A percentile compares a stretch with the other conserved stretches of the same genome.
Conservation (phyloP, 2,113 vertebrate species). For the Hyperoodon ampullatus region DNA sequence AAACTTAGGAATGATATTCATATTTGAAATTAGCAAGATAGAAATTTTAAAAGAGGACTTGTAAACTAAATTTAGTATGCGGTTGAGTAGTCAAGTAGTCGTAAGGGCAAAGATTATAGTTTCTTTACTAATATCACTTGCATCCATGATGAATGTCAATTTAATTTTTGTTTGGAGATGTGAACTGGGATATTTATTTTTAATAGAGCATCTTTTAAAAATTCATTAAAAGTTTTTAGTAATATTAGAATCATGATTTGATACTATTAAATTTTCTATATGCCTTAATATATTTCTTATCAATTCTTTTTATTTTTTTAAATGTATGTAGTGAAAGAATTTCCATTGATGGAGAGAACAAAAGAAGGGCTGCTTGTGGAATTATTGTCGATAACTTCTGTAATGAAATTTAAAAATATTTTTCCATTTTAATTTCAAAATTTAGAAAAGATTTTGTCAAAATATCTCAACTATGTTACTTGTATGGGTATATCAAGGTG, state of each 20-base stretch:
- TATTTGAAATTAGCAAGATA: neutral
- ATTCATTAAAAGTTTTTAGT: neutral
- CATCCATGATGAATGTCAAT: neutral
- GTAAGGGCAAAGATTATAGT: neutral
- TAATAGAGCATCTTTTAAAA: neutral
- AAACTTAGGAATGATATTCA: neutral
- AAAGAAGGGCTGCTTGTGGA: neutral
- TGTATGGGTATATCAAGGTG: neutral
- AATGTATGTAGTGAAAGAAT: neutral
- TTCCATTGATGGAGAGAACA: neutral
- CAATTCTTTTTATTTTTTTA: neutral
- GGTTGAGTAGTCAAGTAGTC: neutral
- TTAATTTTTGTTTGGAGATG: conserved; percentile 17
- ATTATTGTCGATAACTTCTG: neutral
- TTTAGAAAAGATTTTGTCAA: neutral
- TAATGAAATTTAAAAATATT: neutral
- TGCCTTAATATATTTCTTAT: neutral
- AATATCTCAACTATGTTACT: neutral
- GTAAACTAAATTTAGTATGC: neutral
- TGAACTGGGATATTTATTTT: neutral
- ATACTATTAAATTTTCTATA: neutral
- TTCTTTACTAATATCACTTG: neutral
- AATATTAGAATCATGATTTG: neutral
- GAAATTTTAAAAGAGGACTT: neutral
- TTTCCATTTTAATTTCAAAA: neutral